These are phyloP conservation scores for Drosophila simulans DNA, from an alignment of 1,140 invertebrate species.

Conservation along the genomic window DNA sequence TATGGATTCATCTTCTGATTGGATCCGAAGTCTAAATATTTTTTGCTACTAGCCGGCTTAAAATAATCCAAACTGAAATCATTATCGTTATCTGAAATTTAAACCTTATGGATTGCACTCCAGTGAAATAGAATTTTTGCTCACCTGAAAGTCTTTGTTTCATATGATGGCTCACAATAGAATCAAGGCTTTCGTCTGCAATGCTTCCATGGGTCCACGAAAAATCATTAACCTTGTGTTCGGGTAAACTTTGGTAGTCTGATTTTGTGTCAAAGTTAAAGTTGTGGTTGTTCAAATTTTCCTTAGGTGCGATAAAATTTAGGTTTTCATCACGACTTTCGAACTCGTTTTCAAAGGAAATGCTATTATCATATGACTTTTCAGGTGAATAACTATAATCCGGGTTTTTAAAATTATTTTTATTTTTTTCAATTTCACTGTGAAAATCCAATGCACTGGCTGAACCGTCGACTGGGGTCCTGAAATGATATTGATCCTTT, in stretches of 20 bases:
- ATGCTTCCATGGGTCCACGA: neutral
- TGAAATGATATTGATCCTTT: neutral
- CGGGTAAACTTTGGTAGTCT: neutral
- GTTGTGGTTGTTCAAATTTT: neutral
- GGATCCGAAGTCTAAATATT: neutral
- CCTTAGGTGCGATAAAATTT: neutral
- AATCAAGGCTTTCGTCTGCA: conserved; percentile 1
- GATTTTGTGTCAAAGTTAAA: neutral
- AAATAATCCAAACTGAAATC: conserved; percentile 6
- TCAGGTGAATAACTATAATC: neutral
- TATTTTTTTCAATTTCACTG: neutral
- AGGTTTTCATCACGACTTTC: neutral
- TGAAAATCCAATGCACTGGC: neutral
- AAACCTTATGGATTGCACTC: too few species aligned
- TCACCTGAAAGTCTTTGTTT: conserved; percentile 5
- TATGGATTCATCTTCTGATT: neutral
- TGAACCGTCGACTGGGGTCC: neutral
- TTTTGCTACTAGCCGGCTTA: neutral
- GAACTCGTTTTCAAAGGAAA: neutral
- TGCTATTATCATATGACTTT: too few species aligned
- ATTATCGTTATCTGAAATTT: neutral
- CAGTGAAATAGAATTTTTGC: neutral
- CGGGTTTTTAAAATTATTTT: neutral
- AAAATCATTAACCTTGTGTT: neutral
- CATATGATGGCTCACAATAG: conserved; percentile 6